Conservation (phyloP, 2,797 vertebrate genomes). For the Onychomys arenicola region DNA sequence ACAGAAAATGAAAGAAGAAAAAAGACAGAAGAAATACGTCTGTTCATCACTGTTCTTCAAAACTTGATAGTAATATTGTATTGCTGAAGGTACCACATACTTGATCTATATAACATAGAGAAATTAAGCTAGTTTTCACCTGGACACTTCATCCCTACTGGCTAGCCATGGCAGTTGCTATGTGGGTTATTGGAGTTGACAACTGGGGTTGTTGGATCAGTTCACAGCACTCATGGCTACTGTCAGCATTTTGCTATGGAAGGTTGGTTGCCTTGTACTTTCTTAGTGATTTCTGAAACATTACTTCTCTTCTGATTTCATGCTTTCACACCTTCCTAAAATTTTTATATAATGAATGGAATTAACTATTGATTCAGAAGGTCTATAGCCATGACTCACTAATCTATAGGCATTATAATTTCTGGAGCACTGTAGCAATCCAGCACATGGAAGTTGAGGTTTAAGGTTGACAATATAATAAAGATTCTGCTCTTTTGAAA, state of each 20-base stretch:
- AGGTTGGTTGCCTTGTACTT: not conserved
- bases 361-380: not conserved
- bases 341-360: not conserved
- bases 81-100: not conserved
- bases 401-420: not conserved
- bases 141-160: not conserved
- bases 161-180: not conserved
- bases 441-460: not conserved
- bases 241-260: not conserved
- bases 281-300: not conserved
- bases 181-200: not conserved
- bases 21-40: not conserved
- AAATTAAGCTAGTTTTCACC: not conserved
- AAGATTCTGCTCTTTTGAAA: constrained; percentile 10
- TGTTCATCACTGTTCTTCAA: not conserved
- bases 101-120: not conserved
- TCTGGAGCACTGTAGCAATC: not conserved
- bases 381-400: not conserved
- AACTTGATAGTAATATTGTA: not conserved
- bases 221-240: not conserved
- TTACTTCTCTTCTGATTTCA: not conserved
- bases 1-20: not conserved
- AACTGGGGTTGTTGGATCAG: not conserved
- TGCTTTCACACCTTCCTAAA: not conserved
- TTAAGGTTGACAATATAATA: not conserved